Percentiles rank a stretch among this genome's conserved stretches.
phyloP scores from a whole-genome alignment of 2,113 vertebrate genomes.

The Pygoscelis adeliae region DNA sequence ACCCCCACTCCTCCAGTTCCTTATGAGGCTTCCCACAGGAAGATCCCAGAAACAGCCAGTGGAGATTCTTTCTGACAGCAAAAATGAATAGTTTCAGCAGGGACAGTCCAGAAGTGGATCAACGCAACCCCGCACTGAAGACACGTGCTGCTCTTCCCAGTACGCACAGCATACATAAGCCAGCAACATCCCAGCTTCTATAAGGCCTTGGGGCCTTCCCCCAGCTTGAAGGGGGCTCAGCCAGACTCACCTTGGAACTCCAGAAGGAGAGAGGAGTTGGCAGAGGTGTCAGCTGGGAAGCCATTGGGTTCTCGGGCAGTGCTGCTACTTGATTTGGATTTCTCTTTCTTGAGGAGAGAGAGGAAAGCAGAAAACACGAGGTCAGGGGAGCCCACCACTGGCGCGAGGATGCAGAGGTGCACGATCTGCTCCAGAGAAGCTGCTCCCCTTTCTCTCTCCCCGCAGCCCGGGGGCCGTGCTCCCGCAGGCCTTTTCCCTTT shows the following conservation, averaged over 20 bases:
- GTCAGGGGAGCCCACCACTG: background rate
- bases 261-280: slow-evolving; percentile 88
- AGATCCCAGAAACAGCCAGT: background rate
- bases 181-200: background rate
- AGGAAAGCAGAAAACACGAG: background rate
- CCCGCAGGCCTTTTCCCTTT: background rate
- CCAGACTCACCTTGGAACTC: slow-evolving; percentile 89
- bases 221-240: background rate
- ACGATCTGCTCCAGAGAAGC: background rate
- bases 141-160: fast-evolving
- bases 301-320: slow-evolving; percentile 81
- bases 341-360: slow-evolving; percentile 83
- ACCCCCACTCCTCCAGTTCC: background rate
- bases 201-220: too few species aligned
- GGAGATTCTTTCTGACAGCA: background rate
- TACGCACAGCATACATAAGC: fast-evolving
- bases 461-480: background rate
- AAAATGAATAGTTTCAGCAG: background rate
- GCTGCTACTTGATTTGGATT: slow-evolving; percentile 83
- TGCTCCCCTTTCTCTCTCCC: background rate
- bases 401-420: background rate
- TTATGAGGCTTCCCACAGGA: background rate
- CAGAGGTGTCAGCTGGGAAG: slow-evolving; percentile 83
- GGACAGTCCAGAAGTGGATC: background rate
- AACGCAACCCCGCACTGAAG: background rate